Evolutionary conservation across 2,888 invertebrate genomes (phyloP), one percentile per base, ranked within the genome.

Genomic region (Drosophila neotestacea): DNA sequence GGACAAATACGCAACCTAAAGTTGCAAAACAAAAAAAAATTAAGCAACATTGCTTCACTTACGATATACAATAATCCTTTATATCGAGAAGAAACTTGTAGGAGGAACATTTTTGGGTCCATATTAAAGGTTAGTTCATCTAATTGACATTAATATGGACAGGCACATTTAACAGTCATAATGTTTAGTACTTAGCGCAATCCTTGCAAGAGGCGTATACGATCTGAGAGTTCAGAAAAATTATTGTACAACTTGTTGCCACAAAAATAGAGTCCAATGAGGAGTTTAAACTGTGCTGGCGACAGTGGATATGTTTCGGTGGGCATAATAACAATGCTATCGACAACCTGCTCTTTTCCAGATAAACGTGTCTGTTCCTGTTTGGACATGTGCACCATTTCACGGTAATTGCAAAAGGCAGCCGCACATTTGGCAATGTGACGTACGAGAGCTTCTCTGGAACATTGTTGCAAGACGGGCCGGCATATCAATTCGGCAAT

Each of bases 181-280:
- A 16, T 39, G 9, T 46, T 3, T 9, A 16, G 30, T 10, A 32
- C 7, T 50, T 22, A 69, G 2, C 11, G 28, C 28, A 74, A 36
- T 4, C 52, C 48, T 48, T 78, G 67, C 22, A 66, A 71, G 4
- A 11, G 6, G 28, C 47, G 42, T 1, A 84, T 64, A 11, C 56
- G 50, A 6, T 58, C 59, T 4, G 63, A 44, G 47, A 84, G 73
- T 10, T 75, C 54, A 2, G 70, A 5, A 4, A 84, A 88, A 11
- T 54, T 75, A 0, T 70, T 80, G 27, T 73, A 55, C 5, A 73
- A 50, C 28, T 74, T 55, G n/a, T 71, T 69, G 56, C 75, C 73
- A 52, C 78, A 84, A 62, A 88, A 90, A 44, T 90, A 90, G 10
- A 90, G 80, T 0, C 85, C 84, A 13, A 85, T 84, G 4, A 90